phyloP scores from a whole-genome alignment of 2,888 invertebrate genomes.

The Ischnura elegans region DNA sequence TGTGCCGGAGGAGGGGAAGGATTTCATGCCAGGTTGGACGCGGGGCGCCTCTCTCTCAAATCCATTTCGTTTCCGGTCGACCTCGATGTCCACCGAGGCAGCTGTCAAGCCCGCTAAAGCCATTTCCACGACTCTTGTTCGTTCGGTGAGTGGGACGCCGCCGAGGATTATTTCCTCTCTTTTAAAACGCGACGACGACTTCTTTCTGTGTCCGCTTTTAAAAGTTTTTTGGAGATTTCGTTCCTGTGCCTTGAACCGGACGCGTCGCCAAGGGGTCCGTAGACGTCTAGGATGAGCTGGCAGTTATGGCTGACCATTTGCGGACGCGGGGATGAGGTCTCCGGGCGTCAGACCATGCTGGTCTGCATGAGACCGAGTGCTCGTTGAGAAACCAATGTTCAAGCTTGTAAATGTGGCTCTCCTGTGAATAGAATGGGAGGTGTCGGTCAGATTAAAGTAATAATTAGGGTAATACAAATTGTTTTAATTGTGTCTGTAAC shows the following conservation, averaged over 20 bases:
- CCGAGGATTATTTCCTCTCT: not conserved
- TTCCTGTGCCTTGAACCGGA: not conserved
- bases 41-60: not conserved
- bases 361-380: not conserved
- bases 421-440: not conserved
- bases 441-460: not conserved
- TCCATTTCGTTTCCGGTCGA: conserved; percentile 9
- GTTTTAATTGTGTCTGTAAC: too few species aligned
- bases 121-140: conserved; percentile 9
- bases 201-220: not conserved
- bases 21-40: conserved; percentile 1
- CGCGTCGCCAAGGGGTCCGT: not conserved
- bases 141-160: not conserved
- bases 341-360: not conserved
- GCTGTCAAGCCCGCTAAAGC: not conserved
- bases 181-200: not conserved
- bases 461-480: too few species aligned
- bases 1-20: not conserved
- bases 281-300: not conserved
- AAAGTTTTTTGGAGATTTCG: not conserved
- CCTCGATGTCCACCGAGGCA: conserved; percentile 17
- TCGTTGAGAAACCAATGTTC: not conserved
- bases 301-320: not conserved
- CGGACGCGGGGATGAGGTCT: not conserved
- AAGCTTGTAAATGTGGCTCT: not conserved